Evolutionary conservation across 2,888 invertebrate genomes (phyloP), one percentile per base, ranked within the genome.

Genomic region (Yponomeuta malinellus): DNA sequence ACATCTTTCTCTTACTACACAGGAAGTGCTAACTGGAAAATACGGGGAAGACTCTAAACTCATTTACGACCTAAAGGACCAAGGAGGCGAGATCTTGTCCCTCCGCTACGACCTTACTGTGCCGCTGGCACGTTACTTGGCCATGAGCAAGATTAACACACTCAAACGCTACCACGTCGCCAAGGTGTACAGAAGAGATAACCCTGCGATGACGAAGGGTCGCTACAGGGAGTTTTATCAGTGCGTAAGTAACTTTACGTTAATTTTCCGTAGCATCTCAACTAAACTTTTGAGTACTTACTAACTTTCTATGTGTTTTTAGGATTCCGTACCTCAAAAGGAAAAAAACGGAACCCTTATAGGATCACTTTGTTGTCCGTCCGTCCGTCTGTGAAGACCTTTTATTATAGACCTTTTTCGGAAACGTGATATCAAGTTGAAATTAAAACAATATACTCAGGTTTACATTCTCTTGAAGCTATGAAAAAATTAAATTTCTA

Each of bases 31-130:
- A 70, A 98, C 98, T 31, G 99, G 99, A 68, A 99, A 99, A 91
- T 99, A 99, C 92, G 99, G 99, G 0, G 99, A 99, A 90, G 99
- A 99, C 86, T 98, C 99, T 0, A 99, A 99, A 85, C 93, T 99
- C 10, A 99, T 99, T 73, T 99, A 99, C 86, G 99, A 99, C 87
- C 93, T 99, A 67, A 97, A 97, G 84, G 99, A 99, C 90, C 99
- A 99, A 90, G 99, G 99, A 71, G 99, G 99, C 48, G 99, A 99
- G 93, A 96, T 98, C 73, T 93, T 99, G 67, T 97, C 99, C 0
- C 93, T 99, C 73, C 94, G 99, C 74, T 99, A 99, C 87, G 99
- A 99, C 87, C 92, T 99, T 72, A 99, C 99, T 2, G 99, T 99
- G 69, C 99, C 99, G 37, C 95, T 99, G 87, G 99, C 99, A 9